Percentiles rank a stretch among this genome's conserved stretches.
Evolutionary conservation across 2,797 vertebrate genomes (phyloP).

Genomic region (Melanotaenia pygmaea): DNA sequence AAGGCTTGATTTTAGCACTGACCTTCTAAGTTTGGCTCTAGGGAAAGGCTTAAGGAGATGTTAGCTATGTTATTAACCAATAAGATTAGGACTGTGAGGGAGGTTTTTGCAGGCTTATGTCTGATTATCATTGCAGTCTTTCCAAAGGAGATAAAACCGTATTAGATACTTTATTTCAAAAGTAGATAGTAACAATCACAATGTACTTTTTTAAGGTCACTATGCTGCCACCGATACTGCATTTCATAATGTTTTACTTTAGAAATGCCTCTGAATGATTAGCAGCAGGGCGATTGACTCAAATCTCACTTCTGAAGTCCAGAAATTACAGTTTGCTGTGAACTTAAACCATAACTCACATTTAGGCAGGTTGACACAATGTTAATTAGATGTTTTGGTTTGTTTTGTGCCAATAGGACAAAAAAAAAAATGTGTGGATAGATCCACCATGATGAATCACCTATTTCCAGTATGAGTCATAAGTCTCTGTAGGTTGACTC

Average conservation of each 20-base stretch:
- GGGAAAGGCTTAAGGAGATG: constrained; percentile 62
- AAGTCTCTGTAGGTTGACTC: constrained; percentile 17
- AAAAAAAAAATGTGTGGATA: constrained; percentile 13
- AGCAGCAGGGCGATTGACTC: constrained; percentile 14
- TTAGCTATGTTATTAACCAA: constrained; percentile 73
- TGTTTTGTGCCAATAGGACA: constrained; percentile 14
- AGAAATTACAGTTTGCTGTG: constrained; percentile 24
- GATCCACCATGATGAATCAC: constrained; percentile 31
- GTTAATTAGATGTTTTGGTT: constrained; percentile 31
- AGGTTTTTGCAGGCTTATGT: constrained; percentile 62
- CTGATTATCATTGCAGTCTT: constrained; percentile 65
- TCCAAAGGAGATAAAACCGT: constrained; percentile 33
- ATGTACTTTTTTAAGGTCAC: constrained; percentile 5
- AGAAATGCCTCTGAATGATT: constrained; percentile 1
- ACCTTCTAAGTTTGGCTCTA: constrained; percentile 71
- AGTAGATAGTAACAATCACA: constrained; percentile 32
- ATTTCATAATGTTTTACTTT: constrained; percentile 2
- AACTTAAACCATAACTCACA: constrained; percentile 11
- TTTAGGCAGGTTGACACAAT: constrained; percentile 25
- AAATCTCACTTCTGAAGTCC: constrained; percentile 1
- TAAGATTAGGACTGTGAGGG: constrained; percentile 63
- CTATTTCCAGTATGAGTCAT: constrained; percentile 3
- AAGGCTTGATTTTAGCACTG: constrained; percentile 60
- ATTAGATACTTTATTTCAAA: constrained; percentile 43
- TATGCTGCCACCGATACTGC: constrained; percentile 6